Evolutionary conservation across 2,888 invertebrate species (phyloP).

Genomic region (Ormyrus pomaceus): DNA sequence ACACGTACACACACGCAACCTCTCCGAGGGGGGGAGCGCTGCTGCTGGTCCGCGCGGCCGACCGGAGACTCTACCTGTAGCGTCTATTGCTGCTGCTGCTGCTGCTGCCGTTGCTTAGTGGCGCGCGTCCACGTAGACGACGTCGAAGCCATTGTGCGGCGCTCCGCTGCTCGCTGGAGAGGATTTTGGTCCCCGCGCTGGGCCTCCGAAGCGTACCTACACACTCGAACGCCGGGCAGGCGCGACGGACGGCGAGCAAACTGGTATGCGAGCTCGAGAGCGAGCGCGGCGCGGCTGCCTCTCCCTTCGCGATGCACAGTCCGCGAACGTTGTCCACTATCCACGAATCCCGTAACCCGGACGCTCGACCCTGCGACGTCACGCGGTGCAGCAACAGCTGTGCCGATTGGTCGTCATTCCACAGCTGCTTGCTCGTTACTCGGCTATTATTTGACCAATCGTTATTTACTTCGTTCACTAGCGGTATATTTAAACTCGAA

Average conservation of each 20-base stretch:
- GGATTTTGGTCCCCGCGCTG: background rate
- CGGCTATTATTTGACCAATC: too few species aligned
- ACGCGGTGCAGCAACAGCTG: background rate
- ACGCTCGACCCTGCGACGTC: slow-evolving; percentile 32
- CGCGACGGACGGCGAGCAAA: too few species aligned
- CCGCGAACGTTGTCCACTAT: slow-evolving; percentile 27
- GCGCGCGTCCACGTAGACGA: slow-evolving; percentile 63
- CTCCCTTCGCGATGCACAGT: background rate
- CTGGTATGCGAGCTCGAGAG: too few species aligned
- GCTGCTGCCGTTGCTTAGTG: slow-evolving; percentile 59
- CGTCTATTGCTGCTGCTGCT: slow-evolving; percentile 65
- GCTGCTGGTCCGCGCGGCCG: slow-evolving; percentile 32
- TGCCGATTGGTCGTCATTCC: background rate
- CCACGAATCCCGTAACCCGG: slow-evolving; percentile 19
- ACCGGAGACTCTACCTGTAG: slow-evolving; percentile 60
- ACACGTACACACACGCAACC: slow-evolving; percentile 35
- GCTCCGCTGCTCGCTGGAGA: slow-evolving; percentile 12
- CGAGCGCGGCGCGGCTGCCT: too few species aligned
- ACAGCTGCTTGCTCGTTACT: background rate
- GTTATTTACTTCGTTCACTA: too few species aligned
- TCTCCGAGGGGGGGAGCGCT: background rate
- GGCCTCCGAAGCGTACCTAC: background rate
- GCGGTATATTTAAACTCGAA: too few species aligned
- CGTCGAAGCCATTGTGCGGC: background rate
- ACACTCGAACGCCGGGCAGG: background rate